A percentile compares a stretch with the other conserved stretches of the same genome.
Conservation (phyloP, 1,140 invertebrate genomes). For the Drosophila kepulauana region DNA sequence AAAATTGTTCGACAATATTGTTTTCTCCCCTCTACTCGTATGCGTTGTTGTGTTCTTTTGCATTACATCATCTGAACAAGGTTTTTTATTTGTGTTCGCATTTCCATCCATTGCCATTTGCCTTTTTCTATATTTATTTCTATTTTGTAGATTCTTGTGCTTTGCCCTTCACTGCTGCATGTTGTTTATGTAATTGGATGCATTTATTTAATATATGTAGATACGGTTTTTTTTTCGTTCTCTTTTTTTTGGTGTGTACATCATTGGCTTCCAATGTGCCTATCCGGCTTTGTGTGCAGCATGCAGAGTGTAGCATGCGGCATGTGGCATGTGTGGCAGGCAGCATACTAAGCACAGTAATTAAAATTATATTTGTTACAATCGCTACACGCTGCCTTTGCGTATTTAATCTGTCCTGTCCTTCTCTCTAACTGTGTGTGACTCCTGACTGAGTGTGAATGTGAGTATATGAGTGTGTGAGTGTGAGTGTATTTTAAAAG, state of each 20-base stretch:
- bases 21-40: constrained; percentile 31
- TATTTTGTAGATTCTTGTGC: constrained; percentile 1
- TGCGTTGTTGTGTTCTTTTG: constrained; percentile 37
- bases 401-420: constrained; percentile 14
- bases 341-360: constrained; percentile 65
- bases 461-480: constrained; percentile 26
- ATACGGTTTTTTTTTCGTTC: too few relatives aligned
- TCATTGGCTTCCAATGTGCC: constrained; percentile 44
- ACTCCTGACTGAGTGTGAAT: constrained; percentile 7
- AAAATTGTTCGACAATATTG: constrained; percentile 39
- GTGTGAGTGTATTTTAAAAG: constrained; percentile 59
- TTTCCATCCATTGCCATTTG: constrained; percentile 16
- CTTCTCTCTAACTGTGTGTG: neutral
- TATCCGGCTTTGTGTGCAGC: constrained; percentile 16
- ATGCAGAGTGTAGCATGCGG: constrained; percentile 5
- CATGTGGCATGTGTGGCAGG: constrained; percentile 33
- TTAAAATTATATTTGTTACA: constrained; percentile 78
- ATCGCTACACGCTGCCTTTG: constrained; percentile 35
- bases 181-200: constrained; percentile 46
- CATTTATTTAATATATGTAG: constrained; percentile 17
- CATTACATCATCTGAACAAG: constrained; percentile 55
- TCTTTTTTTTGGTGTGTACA: constrained; percentile 8
- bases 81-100: constrained; percentile 43
- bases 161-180: constrained; percentile 22
- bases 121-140: constrained; percentile 15